Evolutionary conservation across 64 coral and sea anemone species (phyloP), one percentile per base, ranked within the genome.

Genomic region (Pocillopora verrucosa): DNA sequence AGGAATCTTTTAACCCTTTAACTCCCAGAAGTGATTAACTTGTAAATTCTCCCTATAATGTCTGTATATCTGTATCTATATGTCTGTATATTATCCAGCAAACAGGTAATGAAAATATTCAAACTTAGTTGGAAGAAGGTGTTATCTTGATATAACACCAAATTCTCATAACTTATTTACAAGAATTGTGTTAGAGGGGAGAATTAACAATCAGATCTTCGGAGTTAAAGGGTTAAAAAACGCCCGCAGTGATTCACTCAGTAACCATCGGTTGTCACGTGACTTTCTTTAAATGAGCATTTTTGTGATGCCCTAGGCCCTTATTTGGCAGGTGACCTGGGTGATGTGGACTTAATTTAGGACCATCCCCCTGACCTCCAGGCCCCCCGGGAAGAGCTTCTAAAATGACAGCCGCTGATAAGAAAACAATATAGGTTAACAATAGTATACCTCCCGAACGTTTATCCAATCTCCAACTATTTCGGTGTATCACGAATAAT

Each of bases 301-400:
- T 88, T 25, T 77, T 75, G 16, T 88, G 84, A 36, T 93, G 95
- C 10, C 95, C 95, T 13, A 97, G 83, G n/a, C 95, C 92, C 22
- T 92, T 93, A 62, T 88, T 80, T 62, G 96, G 96, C 16, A 92
- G 60, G 74, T 94, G 96, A 45, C 88, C 76, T 0, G 96, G 96
- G 74, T 98, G 96, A 35, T 98, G 95, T 0, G 95, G 92, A 4
- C 89, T 98, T 22, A 98, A 51, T 56, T 98, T 98, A 59, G 92
- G 89, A 0, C 88, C 95, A 51, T 87, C 79, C 16, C 87, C 80
- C 22, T 91, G 86, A 11, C 84, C 94, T 9, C 89, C 88, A 10
- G 94, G 94, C 56, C 94, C 90, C 16, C 84, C 94, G 13, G 95
- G 95, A 20, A 92, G 63, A 41, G 95, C 95, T 20, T 98, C 95